phyloP scores from a whole-genome alignment of 2,888 invertebrate species.

The Poecilus cupreus region DNA sequence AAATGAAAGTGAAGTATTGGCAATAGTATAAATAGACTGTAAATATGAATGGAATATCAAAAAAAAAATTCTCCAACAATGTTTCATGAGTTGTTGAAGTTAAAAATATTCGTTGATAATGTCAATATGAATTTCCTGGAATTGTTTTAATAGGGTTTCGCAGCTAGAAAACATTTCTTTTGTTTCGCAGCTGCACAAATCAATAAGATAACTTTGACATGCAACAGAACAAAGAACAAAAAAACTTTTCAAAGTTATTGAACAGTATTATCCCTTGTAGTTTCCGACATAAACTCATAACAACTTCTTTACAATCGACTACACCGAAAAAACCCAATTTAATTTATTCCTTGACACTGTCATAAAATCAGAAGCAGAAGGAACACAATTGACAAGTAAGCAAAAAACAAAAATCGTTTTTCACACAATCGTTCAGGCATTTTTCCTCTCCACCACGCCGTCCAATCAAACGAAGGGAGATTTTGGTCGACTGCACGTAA shows the following conservation, averaged over 20 bases:
- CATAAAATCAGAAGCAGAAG: constrained; percentile 34
- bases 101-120: not conserved
- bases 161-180: constrained; percentile 10
- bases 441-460: not conserved
- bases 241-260: not conserved
- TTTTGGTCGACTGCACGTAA: constrained; percentile 6
- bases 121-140: not conserved
- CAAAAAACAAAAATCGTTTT: constrained; percentile 32
- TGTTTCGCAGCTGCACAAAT: not conserved
- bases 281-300: not conserved
- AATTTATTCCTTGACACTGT: constrained; percentile 9
- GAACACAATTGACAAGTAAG: constrained; percentile 20
- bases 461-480: not conserved
- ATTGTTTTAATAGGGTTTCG: not conserved
- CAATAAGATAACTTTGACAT: constrained; percentile 6
- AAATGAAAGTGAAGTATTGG: too few species aligned
- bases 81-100: too few species aligned
- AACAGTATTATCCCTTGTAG: not conserved
- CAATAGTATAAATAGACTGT: too few species aligned
- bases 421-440: not conserved
- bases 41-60: too few species aligned
- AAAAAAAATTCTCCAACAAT: too few species aligned
- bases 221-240: not conserved
- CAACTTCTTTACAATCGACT: not conserved
- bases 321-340: not conserved